phyloP scores from a whole-genome alignment of 2,888 invertebrate genomes.

The Pocota personata region DNA sequence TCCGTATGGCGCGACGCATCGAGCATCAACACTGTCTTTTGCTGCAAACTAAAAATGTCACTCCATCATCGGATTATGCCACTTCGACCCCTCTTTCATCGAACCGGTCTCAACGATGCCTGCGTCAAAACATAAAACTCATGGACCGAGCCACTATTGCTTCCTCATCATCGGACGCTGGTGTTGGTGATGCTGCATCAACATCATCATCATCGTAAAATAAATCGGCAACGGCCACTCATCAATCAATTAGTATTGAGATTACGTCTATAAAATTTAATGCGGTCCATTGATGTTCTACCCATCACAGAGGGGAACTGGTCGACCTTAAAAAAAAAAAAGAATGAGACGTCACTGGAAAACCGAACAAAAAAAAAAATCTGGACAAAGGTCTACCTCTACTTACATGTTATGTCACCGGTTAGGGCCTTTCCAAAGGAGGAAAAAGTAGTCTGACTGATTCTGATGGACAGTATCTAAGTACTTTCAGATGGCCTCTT shows the following conservation, averaged over 20 bases:
- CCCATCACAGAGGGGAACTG: not conserved
- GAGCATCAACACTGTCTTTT: not conserved
- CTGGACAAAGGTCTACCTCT: not conserved
- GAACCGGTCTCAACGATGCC: slow-evolving; percentile 1
- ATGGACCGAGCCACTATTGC: slow-evolving; percentile 18
- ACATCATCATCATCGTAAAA: slow-evolving; percentile 57
- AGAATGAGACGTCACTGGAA: too few relatives aligned
- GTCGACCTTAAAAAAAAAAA: slow-evolving; percentile 1
- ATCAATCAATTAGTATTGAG: slow-evolving; percentile 67
- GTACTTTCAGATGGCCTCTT: slow-evolving; percentile 37
- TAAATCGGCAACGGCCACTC: slow-evolving; percentile 48
- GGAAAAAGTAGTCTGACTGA: slow-evolving; percentile 1
- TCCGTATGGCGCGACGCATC: not conserved
- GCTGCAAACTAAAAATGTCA: not conserved
- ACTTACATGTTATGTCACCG: not conserved
- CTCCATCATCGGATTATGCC: slow-evolving; percentile 44
- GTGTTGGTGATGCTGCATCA: slow-evolving; percentile 26
- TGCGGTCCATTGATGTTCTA: slow-evolving; percentile 45
- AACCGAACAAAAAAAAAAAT: not conserved
- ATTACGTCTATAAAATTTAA: slow-evolving; percentile 58
- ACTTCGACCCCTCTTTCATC: not conserved
- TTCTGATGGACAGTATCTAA: slow-evolving; percentile 52
- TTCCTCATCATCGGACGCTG: not conserved
- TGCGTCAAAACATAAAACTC: slow-evolving; percentile 40
- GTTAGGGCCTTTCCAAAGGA: not conserved